phyloP scores from a whole-genome alignment of 1,140 invertebrate species.

The Notospermus geniculatus region DNA sequence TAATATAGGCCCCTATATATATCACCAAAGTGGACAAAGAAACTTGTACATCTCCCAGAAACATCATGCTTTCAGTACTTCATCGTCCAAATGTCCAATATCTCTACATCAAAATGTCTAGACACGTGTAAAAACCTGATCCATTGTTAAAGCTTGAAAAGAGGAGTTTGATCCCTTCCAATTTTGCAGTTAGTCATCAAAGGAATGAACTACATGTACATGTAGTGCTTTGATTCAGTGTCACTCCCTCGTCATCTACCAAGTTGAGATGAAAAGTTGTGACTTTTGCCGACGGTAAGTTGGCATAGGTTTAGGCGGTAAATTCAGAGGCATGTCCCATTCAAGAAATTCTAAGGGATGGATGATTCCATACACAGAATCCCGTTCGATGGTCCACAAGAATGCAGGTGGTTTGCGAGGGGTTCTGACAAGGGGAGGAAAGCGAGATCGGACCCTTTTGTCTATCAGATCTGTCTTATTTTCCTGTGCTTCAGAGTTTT shows the following conservation, averaged over 20 bases:
- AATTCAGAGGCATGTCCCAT: constrained; percentile 5
- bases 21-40: too few relatives aligned
- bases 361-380: constrained; percentile 2
- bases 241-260: background rate
- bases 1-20: too few relatives aligned
- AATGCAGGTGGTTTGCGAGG: background rate
- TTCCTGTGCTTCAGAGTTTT: too few relatives aligned
- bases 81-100: too few relatives aligned
- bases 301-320: background rate
- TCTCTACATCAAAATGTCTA: background rate
- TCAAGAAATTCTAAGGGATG: constrained; percentile 4
- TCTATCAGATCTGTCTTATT: too few relatives aligned
- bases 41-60: too few relatives aligned
- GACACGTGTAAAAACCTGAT: background rate
- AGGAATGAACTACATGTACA: background rate
- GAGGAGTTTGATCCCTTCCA: background rate
- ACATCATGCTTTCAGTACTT: too few relatives aligned
- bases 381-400: background rate
- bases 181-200: background rate
- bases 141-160: background rate
- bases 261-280: background rate
- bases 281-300: constrained; percentile 1
- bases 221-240: background rate
- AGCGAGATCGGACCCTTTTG: too few relatives aligned
- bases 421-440: too few relatives aligned